These are phyloP conservation scores for Pachyuromys duprasi DNA, from an alignment of 2,797 vertebrate genomes.

Conservation along the genomic window DNA sequence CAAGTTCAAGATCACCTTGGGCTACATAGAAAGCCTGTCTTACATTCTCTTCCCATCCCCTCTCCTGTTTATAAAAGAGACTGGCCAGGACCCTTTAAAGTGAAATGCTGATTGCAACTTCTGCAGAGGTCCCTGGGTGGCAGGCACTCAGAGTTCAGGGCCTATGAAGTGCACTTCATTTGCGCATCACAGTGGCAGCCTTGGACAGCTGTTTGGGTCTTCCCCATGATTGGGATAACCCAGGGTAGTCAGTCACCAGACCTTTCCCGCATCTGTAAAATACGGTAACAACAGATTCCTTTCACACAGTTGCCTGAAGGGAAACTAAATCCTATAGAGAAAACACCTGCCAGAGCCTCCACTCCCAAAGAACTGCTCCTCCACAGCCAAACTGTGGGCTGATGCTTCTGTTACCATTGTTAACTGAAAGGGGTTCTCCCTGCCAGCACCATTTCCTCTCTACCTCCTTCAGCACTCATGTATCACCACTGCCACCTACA, in stretches of 20 bases:
- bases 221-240: background rate
- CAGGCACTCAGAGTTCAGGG: background rate
- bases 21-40: background rate
- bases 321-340: background rate
- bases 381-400: background rate
- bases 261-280: background rate
- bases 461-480: background rate
- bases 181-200: background rate
- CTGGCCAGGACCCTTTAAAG: background rate
- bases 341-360: background rate
- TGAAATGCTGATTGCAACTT: background rate
- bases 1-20: background rate
- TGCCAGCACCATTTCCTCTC: background rate
- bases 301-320: background rate
- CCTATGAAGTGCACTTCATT: background rate
- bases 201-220: background rate
- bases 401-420: background rate
- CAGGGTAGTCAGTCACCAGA: background rate
- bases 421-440: background rate
- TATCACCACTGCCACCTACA: constrained; percentile 78
- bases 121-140: background rate
- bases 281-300: background rate
- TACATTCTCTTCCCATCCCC: background rate
- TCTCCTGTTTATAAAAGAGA: background rate
- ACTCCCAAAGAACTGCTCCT: background rate